Conservation (phyloP, 1,140 invertebrate genomes). For the Doryteuthis pealeii region DNA sequence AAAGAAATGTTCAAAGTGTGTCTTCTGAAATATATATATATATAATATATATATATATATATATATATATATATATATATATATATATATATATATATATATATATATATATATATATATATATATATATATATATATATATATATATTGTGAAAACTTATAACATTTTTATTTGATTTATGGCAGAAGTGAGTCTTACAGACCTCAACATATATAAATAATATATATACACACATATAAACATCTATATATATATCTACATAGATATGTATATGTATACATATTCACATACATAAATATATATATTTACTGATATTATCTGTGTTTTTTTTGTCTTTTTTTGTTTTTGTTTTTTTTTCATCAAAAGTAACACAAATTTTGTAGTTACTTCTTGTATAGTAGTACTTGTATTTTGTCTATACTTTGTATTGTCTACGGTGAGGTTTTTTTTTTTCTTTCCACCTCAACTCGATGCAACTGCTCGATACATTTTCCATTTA, state of each 20-base stretch:
- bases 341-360: too few relatives aligned
- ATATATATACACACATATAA: not conserved
- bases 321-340: too few relatives aligned
- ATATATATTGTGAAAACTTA: not conserved
- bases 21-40: not conserved
- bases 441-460: too few relatives aligned
- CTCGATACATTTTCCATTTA: too few relatives aligned
- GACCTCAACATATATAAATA: not conserved
- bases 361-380: too few relatives aligned
- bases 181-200: not conserved
- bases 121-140: not conserved
- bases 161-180: too few relatives aligned
- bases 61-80: not conserved
- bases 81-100: not conserved
- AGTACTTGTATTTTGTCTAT: too few relatives aligned
- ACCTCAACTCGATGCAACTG: too few relatives aligned
- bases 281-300: not conserved
- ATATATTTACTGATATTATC: too few relatives aligned
- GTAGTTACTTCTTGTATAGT: too few relatives aligned
- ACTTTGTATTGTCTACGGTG: too few relatives aligned
- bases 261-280: not conserved
- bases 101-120: not conserved
- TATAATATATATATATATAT: not conserved
- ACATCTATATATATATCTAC: not conserved
- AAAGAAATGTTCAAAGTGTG: too few relatives aligned